Conservation (phyloP, 2,113 vertebrate species). For the Thunnus thynnus region DNA sequence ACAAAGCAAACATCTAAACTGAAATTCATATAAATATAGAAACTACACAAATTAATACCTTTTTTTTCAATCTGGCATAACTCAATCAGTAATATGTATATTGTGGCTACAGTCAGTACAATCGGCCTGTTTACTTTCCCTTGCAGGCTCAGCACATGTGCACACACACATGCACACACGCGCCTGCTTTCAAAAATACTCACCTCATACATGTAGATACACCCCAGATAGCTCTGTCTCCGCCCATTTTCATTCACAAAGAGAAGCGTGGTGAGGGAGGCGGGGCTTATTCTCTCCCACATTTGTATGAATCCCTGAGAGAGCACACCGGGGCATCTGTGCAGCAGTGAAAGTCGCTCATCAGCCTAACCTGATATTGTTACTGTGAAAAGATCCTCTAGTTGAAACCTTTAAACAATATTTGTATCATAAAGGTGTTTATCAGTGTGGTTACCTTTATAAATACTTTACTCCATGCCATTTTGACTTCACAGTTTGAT, state of each 20-base stretch:
- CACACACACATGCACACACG: conserved; percentile 16
- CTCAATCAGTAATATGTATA: too few species aligned
- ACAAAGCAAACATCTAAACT: neutral
- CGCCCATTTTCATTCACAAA: conserved; percentile 77
- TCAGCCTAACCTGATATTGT: neutral
- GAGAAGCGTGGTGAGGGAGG: conserved; percentile 47
- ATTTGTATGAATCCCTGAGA: conserved; percentile 54
- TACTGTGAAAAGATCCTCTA: neutral
- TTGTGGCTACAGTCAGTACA: neutral
- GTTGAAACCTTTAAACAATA: neutral
- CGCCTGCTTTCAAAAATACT: conserved; percentile 33
- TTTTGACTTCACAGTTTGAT: conserved; percentile 47
- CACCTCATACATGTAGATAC: conserved; percentile 30
- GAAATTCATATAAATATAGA: neutral
- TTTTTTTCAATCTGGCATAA: neutral
- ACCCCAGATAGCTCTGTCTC: conserved; percentile 32
- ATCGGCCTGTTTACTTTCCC: conserved; percentile 67
- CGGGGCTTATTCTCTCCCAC: conserved; percentile 44
- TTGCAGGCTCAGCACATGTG: conserved; percentile 43
- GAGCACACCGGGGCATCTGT: conserved; percentile 51
- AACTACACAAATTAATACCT: neutral
- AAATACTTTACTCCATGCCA: neutral
- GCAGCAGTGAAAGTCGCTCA: conserved; percentile 27
- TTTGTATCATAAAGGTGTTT: neutral
- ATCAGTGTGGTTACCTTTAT: neutral